phyloP scores from a whole-genome alignment of 2,113 vertebrate species.

The Aptenodytes forsteri region DNA sequence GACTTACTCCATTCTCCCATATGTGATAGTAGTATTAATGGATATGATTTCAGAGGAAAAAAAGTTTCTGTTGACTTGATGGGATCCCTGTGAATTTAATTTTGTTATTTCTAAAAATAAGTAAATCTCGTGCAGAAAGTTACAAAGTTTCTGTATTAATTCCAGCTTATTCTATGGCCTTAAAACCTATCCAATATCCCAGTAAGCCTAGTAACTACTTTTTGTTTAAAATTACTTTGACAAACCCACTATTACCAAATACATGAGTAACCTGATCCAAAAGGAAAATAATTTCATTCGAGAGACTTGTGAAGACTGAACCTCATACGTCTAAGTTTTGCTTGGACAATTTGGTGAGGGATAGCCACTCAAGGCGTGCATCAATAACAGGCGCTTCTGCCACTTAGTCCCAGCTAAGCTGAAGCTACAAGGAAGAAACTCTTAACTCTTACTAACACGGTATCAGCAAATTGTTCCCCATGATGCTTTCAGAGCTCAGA shows the following conservation, averaged over 20 bases:
- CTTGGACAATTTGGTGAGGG: neutral
- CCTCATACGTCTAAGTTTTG: neutral
- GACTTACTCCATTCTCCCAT: neutral
- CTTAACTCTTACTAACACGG: neutral
- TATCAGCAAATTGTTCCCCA: neutral
- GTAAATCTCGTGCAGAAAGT: neutral
- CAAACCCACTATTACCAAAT: neutral
- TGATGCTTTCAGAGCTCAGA: neutral
- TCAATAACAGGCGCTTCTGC: neutral
- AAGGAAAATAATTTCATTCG: neutral
- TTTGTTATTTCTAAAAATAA: neutral
- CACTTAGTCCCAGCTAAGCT: neutral
- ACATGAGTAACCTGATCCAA: neutral
- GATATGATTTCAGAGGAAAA: neutral
- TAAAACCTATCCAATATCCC: neutral
- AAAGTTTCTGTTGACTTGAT: neutral
- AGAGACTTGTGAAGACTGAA: neutral
- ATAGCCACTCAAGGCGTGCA: accelerated
- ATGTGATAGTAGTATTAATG: neutral
- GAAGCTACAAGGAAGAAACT: neutral
- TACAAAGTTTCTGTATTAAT: neutral
- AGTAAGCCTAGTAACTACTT: neutral
- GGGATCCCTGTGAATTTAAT: neutral
- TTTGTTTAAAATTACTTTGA: neutral
- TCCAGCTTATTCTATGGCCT: neutral